Base-by-base conservation (phyloP, 2,797 vertebrate species). In the Acridotheres tristis region DNA sequence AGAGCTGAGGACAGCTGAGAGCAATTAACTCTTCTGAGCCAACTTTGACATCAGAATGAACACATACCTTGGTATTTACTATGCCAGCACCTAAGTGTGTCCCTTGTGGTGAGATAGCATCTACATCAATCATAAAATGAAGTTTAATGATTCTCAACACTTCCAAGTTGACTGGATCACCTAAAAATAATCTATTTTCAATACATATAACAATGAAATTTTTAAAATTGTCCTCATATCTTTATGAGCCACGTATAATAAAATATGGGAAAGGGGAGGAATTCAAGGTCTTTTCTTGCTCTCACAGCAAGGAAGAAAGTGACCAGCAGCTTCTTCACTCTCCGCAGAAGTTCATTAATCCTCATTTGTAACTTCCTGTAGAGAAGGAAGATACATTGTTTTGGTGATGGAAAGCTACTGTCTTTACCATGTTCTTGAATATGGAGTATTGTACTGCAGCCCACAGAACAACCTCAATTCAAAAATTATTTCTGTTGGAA, bases 41-140 rank as follows among this genome's bases (percentile, higher is more conserved):
- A 81, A 57, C 29, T 84, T 90, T 40, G 74, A 80, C 50, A 58
- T 79, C 71, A 92, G 42, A 94, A 87, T 81, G n/a, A 87, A 59
- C 51, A 57, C 21, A 53, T 53, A 59, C 26, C 17, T 88, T 69
- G 36, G 29, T 63, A 89, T 90, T 94, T 92, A 76, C n/a, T 47
- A 16, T 73, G n/a, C 22, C 55, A 87, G 74, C 30, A 72, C 11
- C 18, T 57, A 74, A 71, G 27, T 12, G 27, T 18, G 53, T 68
- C 83, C 51, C 76, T 6, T 1, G 48, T 76, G 53, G 32, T 55
- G 72, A 69, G 29, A 57, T 0, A 69, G 53, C 26, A 45, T 85
- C 95, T 84, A 36, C 48, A 79, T 30, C 20, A 36, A 73, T 48
- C 22, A 76, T 23, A 51, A 90, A 95, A 76, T 42, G 7, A 95